Conservation (phyloP, 1,140 invertebrate species). For the Drosophila kikkawai region DNA sequence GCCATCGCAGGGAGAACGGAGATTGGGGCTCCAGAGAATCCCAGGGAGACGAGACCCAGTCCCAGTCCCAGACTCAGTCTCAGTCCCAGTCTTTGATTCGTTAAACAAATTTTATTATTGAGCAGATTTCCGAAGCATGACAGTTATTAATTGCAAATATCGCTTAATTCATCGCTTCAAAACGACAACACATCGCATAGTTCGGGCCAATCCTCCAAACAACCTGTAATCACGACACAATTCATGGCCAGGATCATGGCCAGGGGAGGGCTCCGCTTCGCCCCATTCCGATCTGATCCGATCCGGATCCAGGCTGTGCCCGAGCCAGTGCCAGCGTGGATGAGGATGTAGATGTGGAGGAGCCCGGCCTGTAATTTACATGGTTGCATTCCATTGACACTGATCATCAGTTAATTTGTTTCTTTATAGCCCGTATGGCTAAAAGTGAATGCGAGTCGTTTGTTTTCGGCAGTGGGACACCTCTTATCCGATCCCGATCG, state of each 20-base stretch:
- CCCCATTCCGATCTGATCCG: background rate
- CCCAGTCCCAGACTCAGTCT: slow-evolving; percentile 14
- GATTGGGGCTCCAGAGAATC: slow-evolving; percentile 25
- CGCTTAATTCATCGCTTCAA: slow-evolving; percentile 84
- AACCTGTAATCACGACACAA: slow-evolving; percentile 82
- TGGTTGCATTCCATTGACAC: slow-evolving; percentile 84
- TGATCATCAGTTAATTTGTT: slow-evolving; percentile 84
- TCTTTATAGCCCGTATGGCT: slow-evolving; percentile 67
- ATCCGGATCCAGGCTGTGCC: slow-evolving; percentile 2
- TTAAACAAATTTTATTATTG: slow-evolving; percentile 83
- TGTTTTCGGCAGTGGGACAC: slow-evolving; percentile 81
- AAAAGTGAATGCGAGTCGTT: slow-evolving; percentile 81
- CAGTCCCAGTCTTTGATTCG: slow-evolving; percentile 68
- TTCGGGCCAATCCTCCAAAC: slow-evolving; percentile 68
- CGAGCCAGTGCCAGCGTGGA: slow-evolving; percentile 20
- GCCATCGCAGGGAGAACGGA: slow-evolving; percentile 50
- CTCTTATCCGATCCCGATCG: slow-evolving; percentile 65
- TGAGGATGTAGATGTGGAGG: slow-evolving; percentile 2
- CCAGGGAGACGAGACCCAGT: slow-evolving; percentile 11
- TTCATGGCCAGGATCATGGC: slow-evolving; percentile 42
- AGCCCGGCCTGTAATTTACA: slow-evolving; percentile 66
- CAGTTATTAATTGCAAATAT: slow-evolving; percentile 85
- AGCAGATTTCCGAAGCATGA: slow-evolving; percentile 79
- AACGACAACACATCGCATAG: slow-evolving; percentile 80
- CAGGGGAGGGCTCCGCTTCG: slow-evolving; percentile 2